Conservation (phyloP, 2,113 vertebrate genomes). For the Athene cunicularia region DNA sequence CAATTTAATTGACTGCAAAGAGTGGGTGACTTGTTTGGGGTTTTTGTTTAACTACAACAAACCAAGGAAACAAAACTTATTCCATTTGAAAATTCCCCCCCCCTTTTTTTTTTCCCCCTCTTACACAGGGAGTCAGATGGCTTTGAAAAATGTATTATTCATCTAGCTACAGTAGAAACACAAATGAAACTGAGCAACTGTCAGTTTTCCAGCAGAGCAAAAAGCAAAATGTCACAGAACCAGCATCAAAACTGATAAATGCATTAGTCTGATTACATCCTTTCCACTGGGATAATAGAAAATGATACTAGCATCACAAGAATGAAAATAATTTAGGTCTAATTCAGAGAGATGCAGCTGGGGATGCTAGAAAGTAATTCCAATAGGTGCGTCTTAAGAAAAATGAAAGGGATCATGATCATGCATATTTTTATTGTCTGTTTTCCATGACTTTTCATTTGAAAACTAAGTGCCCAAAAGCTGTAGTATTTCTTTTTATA, state of each 20-base stretch:
- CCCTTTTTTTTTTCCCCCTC: accelerated
- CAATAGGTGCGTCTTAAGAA: neutral
- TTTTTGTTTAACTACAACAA: neutral
- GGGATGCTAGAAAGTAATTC: neutral
- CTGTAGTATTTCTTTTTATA: neutral
- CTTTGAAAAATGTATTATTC: neutral
- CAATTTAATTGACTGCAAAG: neutral
- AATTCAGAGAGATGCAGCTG: neutral
- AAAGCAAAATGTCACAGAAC: conserved; percentile 11
- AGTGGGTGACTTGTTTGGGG: neutral
- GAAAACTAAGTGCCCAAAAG: neutral
- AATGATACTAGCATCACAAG: neutral
- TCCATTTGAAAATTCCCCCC: neutral
- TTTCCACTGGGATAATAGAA: conserved; percentile 6
- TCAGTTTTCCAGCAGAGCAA: neutral
- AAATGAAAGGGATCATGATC: neutral
- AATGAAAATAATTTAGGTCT: neutral
- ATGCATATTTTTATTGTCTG: neutral
- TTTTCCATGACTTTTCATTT: neutral
- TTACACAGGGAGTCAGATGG: neutral
- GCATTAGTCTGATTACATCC: conserved; percentile 6
- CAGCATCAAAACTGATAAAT: neutral
- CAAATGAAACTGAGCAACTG: neutral
- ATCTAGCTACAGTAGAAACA: neutral
- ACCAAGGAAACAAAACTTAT: neutral